Base-by-base conservation (phyloP, 2,888 invertebrate genomes). In the Rhagonycha fulva region DNA sequence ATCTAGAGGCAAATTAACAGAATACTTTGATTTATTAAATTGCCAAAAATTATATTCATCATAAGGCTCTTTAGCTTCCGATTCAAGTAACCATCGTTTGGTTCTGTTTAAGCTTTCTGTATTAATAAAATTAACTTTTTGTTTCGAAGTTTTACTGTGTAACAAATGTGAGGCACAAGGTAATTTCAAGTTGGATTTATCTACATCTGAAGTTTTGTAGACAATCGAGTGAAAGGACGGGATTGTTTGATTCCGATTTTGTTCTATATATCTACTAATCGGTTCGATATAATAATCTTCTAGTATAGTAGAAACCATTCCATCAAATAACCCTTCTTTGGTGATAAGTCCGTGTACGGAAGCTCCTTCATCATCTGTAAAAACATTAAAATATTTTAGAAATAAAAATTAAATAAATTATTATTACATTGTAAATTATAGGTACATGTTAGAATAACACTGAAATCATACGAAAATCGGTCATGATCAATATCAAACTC, bases 221-320 rank as follows among this genome's bases (percentile, higher is more conserved):
- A 96, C 93, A 86, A 97, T 94, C 84, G 95, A 95, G 89, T 96
- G 96, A 88, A 95, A 91, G 76, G 87, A 83, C 70, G 89, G 88
- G 79, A 89, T 88, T 82, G 91, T 89, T 82, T 84, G 89, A 84
- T 86, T 89, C 85, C 84, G 87, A 82, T 78, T 85, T 83, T 78
- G 87, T 83, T 89, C 87, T 77, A 88, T 80, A 86, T 94, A 95
- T 82, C 94, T 91, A 82, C 91, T 91, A 75, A 94, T 89, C 9
- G 95, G 95, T 87, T 97, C 97, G 82, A 97, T 91, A 88, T 95
- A 96, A 88, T 93, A 96, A 84, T 96, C 94, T 84, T 95, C 95
- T 71, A 92, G 89, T 75, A 90, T 89, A 71, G 95, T 94, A 87
- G 92, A 91, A 85, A 98, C 94, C 73, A 94, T 94, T 72, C 97